These are phyloP conservation scores for Zoanthus solanderi DNA, from an alignment of 92 coral and sea anemone species.

Conservation along the genomic window DNA sequence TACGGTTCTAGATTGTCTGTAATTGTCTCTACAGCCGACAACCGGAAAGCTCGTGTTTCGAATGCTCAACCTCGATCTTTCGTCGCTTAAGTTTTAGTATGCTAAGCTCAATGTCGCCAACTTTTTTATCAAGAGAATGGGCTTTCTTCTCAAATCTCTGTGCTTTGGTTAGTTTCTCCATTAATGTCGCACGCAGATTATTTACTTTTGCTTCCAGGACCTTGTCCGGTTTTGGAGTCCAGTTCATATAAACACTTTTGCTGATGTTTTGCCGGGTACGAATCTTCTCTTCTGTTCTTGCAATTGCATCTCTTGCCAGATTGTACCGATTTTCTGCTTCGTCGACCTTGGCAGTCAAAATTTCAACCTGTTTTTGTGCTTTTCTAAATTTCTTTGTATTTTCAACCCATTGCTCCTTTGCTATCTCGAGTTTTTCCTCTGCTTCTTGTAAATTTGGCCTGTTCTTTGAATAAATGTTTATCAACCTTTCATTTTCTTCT, in stretches of 20 bases:
- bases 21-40: conserved; percentile 6
- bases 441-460: conserved; percentile 30
- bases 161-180: conserved; percentile 20
- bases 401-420: conserved; percentile 32
- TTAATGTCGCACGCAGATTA: conserved; percentile 21
- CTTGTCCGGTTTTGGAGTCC: conserved; percentile 42
- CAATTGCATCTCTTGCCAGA: conserved; percentile 31
- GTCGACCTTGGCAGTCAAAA: conserved; percentile 26
- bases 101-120: conserved; percentile 17
- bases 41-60: conserved; percentile 40
- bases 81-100: conserved; percentile 17
- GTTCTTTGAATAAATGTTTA: conserved; percentile 22
- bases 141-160: conserved; percentile 21
- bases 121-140: conserved; percentile 19
- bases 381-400: conserved; percentile 22
- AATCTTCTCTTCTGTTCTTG: conserved; percentile 23
- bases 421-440: conserved; percentile 23
- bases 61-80: conserved; percentile 31
- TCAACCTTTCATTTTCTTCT: conserved; percentile 1
- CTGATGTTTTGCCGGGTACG: conserved; percentile 31
- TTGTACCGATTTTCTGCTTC: conserved; percentile 14
- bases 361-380: conserved; percentile 34
- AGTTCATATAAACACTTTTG: conserved; percentile 27
- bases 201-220: conserved; percentile 40
- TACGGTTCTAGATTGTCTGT: too few species aligned